Evolutionary conservation across 2,113 vertebrate species (phyloP).

Genomic region (Dipodomys merriami): DNA sequence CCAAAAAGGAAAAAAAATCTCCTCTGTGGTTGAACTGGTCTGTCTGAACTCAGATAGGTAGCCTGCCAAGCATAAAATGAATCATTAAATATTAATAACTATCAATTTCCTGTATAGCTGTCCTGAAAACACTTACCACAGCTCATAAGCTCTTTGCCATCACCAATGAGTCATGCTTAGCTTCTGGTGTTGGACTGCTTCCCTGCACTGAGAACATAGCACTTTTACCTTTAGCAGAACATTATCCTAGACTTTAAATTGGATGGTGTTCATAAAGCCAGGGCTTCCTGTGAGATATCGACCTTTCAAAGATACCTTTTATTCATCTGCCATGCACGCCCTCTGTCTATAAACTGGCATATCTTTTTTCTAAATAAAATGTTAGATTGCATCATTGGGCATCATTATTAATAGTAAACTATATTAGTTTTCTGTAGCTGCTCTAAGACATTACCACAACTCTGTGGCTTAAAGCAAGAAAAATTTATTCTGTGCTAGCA

Average conservation of each 20-base stretch:
- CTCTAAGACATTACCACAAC: not conserved
- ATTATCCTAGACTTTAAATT: not conserved
- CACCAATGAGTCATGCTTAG: slow-evolving; percentile 61
- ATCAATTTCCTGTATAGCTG: slow-evolving; percentile 67
- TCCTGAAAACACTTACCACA: slow-evolving; percentile 67
- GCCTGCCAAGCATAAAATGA: slow-evolving; percentile 65
- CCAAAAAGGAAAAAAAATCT: not conserved
- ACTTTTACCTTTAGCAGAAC: slow-evolving; percentile 11
- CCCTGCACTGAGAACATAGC: not conserved
- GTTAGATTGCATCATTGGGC: not conserved
- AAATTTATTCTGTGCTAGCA: not conserved
- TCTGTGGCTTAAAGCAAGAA: not conserved
- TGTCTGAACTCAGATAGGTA: slow-evolving; percentile 46
- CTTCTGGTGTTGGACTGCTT: slow-evolving; percentile 39
- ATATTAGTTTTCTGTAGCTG: not conserved
- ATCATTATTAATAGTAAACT: not conserved
- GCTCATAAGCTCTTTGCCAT: slow-evolving; percentile 33
- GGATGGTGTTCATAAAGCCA: not conserved
- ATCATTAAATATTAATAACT: slow-evolving; percentile 78
- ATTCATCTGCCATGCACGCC: not conserved
- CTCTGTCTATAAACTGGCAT: not conserved
- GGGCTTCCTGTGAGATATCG: not conserved
- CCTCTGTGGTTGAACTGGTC: slow-evolving; percentile 57
- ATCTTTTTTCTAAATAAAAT: slow-evolving; percentile 47
- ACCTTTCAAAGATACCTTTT: not conserved